A percentile compares a stretch with the other conserved stretches of the same genome.
Conservation (phyloP, 2,797 vertebrate genomes). For the Steatocranus sp. region DNA sequence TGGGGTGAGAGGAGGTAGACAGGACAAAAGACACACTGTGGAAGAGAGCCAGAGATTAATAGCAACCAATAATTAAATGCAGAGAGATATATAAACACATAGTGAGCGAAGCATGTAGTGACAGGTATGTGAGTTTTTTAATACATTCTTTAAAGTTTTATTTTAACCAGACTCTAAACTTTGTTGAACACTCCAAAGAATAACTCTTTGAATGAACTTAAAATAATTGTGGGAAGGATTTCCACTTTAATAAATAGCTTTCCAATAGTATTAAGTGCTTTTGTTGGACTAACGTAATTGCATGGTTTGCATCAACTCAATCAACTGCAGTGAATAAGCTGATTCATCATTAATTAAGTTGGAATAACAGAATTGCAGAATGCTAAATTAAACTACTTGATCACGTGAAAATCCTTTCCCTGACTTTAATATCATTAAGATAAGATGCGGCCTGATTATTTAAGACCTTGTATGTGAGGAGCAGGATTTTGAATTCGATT, state of each 20-base stretch:
- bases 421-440: accelerated
- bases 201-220: background rate
- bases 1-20: background rate
- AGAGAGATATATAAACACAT: background rate
- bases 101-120: background rate
- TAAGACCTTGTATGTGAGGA: background rate
- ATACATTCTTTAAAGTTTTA: background rate
- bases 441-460: background rate
- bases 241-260: background rate
- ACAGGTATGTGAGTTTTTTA: background rate
- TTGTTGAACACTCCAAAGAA: background rate
- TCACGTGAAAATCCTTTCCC: accelerated
- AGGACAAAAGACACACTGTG: background rate
- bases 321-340: background rate
- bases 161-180: background rate
- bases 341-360: background rate
- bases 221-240: background rate
- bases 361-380: accelerated
- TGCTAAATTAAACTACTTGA: background rate
- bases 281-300: background rate
- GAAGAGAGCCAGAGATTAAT: background rate
- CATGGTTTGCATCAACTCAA: background rate
- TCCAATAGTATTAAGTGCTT: background rate
- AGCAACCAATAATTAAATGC: background rate
- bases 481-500: background rate